Evolutionary conservation across 2,797 vertebrate genomes (phyloP).

Genomic region (Aselliscus stoliczkanus): DNA sequence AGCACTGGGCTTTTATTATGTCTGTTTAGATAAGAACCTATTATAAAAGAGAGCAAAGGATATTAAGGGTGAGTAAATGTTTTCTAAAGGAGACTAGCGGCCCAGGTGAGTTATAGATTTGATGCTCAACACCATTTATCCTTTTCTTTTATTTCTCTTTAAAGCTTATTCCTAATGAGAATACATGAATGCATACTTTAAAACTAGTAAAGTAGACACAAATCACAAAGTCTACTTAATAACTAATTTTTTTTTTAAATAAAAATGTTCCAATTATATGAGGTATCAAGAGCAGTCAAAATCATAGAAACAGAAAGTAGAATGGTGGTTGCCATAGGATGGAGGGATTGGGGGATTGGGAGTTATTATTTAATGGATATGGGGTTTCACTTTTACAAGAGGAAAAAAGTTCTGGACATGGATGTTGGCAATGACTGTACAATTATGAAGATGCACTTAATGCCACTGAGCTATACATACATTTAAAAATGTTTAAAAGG

Average conservation of each 20-base stretch:
- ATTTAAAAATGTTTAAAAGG: background rate
- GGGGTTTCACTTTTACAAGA: background rate
- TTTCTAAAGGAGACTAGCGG: background rate
- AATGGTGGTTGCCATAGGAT: fast-evolving
- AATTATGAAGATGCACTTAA: background rate
- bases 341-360: fast-evolving
- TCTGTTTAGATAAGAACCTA: background rate
- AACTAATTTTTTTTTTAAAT: background rate
- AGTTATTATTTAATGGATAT: background rate
- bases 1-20: background rate
- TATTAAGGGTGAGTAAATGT: background rate
- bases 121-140: background rate
- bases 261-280: background rate
- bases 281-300: background rate
- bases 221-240: background rate
- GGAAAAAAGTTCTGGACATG: background rate
- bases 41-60: background rate
- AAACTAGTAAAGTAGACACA: background rate
- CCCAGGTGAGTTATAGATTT: background rate
- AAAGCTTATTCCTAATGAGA: background rate
- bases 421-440: background rate
- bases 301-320: background rate
- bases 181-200: background rate
- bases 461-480: background rate
- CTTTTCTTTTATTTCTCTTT: background rate